A percentile compares a stretch with the other conserved stretches of the same genome.
phyloP scores from a whole-genome alignment of 2,797 vertebrate genomes.

The Phrynocephalus forsythii region DNA sequence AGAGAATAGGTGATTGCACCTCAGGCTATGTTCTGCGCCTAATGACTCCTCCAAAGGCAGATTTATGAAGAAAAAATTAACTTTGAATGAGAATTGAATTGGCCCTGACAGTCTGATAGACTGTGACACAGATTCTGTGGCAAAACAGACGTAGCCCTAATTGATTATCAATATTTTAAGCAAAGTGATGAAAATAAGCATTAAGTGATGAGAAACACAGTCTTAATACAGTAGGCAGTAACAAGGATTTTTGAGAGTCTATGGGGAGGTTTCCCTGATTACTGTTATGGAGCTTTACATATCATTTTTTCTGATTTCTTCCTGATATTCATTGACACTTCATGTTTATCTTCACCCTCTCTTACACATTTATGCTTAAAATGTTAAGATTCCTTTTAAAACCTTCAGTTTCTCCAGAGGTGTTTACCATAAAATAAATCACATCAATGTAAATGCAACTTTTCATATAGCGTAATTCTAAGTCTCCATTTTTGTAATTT shows the following conservation, averaged over 20 bases:
- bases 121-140: constrained; percentile 96
- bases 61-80: constrained; percentile 95
- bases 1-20: constrained; percentile 99
- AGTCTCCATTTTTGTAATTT: not conserved
- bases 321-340: constrained; percentile 62
- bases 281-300: constrained; percentile 60
- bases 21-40: constrained; percentile 92
- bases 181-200: constrained; percentile 99
- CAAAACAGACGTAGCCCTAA: constrained; percentile 99
- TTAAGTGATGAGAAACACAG: constrained; percentile 93
- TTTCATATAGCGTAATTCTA: not conserved
- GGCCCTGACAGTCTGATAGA: constrained; percentile 97
- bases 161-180: constrained; percentile 99
- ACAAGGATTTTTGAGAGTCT: constrained; percentile 69
- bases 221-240: constrained; percentile 86
- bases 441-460: constrained; percentile 47
- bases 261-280: constrained; percentile 72
- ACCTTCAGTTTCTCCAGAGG: constrained; percentile 49
- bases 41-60: constrained; percentile 91
- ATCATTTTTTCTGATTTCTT: constrained; percentile 68
- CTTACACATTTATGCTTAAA: constrained; percentile 59
- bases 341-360: constrained; percentile 44
- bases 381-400: constrained; percentile 58
- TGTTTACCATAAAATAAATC: constrained; percentile 68
- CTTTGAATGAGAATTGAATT: constrained; percentile 96